Evolutionary conservation across 2,113 vertebrate species (phyloP), one percentile per base, ranked within the genome.

Genomic region (Otolemur garnettii): DNA sequence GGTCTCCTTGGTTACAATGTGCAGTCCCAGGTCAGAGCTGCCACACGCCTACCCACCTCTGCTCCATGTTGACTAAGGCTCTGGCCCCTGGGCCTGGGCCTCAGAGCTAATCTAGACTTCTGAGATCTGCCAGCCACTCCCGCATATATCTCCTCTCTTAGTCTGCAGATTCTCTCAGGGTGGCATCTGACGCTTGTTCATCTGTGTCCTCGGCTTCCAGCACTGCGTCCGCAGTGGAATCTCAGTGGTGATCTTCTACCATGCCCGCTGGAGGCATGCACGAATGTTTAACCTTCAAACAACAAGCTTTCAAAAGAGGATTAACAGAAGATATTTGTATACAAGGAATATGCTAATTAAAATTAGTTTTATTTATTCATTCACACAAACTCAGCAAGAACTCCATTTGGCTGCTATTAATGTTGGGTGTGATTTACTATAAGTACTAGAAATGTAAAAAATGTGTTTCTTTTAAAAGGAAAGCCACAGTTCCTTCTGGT

Each of bases 361-460:
- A 96, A 97, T 98, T 96, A 96, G 93, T 90, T 97, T 98, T 97
- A 98, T 98, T 97, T 98, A 98, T 97, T 97, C 96, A 95, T 97
- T 97, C 96, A 96, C 82, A 93, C 96, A 97, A 87, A 95, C 95
- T 71, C 97, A 97, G 97, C 96, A 93, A 85, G 97, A 95, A 93
- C 90, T 90, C 95, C 91, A 90, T 93, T 97, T 93, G 84, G 96
- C 91, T 60, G 87, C 95, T 82, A 90, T 97, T 98, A 98, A 94
- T 96, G 96, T 96, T 94, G 64, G 72, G 55, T 75, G 78, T 98
- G 97, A 97, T 96, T 96, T 97, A 98, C 89, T 92, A 0, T 64
- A 95, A 97, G 87, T 96, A 87, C 93, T 78, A 24, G 80, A 71
- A 80, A 90, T 93, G 53, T 93, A 35, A 97, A 88, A 94, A 95